phyloP scores from a whole-genome alignment of 2,113 vertebrate genomes.

The Etia nguti region DNA sequence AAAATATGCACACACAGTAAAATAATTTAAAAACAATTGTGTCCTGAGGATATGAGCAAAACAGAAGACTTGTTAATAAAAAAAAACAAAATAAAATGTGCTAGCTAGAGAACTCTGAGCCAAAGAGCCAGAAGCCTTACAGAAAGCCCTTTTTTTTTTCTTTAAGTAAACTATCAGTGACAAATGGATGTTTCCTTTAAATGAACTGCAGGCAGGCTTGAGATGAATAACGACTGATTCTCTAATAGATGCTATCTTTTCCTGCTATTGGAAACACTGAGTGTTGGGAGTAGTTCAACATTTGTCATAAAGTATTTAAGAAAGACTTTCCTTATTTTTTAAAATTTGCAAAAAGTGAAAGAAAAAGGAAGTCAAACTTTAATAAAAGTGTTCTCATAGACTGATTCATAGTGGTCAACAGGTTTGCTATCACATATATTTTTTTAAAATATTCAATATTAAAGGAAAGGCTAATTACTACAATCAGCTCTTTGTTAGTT shows the following conservation, averaged over 20 bases:
- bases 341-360: background rate
- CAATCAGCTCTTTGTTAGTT: background rate
- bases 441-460: background rate
- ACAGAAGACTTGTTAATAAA: conserved; percentile 9
- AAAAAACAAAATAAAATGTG: background rate
- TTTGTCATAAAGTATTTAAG: background rate
- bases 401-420: background rate
- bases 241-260: conserved; percentile 47
- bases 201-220: conserved; percentile 40
- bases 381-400: background rate
- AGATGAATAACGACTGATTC: conserved; percentile 47
- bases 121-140: conserved; percentile 35
- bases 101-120: conserved; percentile 7
- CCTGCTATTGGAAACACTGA: conserved; percentile 24
- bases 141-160: conserved; percentile 16
- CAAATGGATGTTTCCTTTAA: conserved; percentile 63
- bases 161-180: conserved; percentile 60
- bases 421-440: background rate
- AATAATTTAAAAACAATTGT: conserved; percentile 33
- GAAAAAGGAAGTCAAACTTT: background rate
- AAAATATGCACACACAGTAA: conserved; percentile 14
- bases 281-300: background rate
- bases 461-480: background rate
- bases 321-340: background rate
- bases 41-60: conserved; percentile 46